Percentiles rank a stretch among this genome's conserved stretches.
Evolutionary conservation across 37 sponge, comb jelly and placozoan genomes (phyloP).

Genomic region (Ianthella basta): DNA sequence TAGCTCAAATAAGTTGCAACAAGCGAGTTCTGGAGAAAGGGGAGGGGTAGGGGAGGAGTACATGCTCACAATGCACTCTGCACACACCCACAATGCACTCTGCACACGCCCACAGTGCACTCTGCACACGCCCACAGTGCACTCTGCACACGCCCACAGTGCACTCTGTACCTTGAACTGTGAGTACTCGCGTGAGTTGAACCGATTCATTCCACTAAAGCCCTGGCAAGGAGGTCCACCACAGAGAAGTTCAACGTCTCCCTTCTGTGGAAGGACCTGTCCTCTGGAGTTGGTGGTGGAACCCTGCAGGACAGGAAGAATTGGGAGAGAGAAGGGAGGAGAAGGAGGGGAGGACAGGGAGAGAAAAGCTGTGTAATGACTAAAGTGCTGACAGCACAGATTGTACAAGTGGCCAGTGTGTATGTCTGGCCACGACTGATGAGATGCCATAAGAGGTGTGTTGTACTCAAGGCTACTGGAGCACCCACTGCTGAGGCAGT

Average conservation of each 20-base stretch:
- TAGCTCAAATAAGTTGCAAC: conserved; percentile 87
- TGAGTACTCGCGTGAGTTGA: conserved; percentile 91
- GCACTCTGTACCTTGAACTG: conserved; percentile 75
- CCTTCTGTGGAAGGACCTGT: conserved; percentile 79
- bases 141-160: too few species aligned
- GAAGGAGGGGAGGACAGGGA: too few species aligned
- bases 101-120: conserved; percentile 28
- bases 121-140: too few species aligned
- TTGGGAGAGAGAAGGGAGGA: too few species aligned
- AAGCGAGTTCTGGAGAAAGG: conserved; percentile 69
- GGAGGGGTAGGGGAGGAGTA: neutral
- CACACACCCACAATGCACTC: neutral
- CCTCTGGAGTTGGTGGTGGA: conserved; percentile 55
- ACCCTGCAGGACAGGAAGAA: conserved; percentile 39
- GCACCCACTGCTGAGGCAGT: too few species aligned
- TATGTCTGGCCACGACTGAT: too few species aligned
- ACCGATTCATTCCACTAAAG: conserved; percentile 95
- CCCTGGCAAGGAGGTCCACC: conserved; percentile 97
- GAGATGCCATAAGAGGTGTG: too few species aligned
- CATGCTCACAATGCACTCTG: too few species aligned
- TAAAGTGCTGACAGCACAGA: too few species aligned
- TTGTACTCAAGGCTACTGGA: too few species aligned
- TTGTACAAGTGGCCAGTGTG: too few species aligned
- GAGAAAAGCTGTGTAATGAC: too few species aligned
- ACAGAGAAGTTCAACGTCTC: conserved; percentile 91